Conservation (phyloP, 2,797 vertebrate genomes). For the Rhabdophis nuchalis region DNA sequence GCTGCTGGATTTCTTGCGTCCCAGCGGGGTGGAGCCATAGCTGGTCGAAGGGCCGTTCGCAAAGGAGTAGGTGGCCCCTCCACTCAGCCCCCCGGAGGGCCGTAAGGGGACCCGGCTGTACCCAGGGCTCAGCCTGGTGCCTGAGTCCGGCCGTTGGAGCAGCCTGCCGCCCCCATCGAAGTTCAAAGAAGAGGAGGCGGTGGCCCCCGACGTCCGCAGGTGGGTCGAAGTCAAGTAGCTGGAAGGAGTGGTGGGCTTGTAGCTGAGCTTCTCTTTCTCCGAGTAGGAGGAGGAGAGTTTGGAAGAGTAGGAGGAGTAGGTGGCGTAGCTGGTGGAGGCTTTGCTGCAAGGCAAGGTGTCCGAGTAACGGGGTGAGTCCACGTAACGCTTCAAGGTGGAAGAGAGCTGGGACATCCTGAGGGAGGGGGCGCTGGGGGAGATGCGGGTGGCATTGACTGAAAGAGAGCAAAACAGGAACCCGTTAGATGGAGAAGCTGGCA, state of each 20-base stretch:
- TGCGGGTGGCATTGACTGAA: conserved; percentile 86
- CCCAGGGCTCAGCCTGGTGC: conserved; percentile 76
- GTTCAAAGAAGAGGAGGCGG: conserved; percentile 72
- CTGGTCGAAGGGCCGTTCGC: conserved; percentile 62
- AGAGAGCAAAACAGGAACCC: conserved; percentile 39
- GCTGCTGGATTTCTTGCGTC: conserved; percentile 84
- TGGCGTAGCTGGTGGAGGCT: conserved; percentile 77
- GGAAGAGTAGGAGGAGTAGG: conserved; percentile 83
- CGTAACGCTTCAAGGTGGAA: conserved; percentile 89
- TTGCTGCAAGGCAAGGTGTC: conserved; percentile 84
- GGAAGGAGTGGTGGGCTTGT: conserved; percentile 69
- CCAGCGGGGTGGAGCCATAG: conserved; percentile 74
- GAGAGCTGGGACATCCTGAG: conserved; percentile 92
- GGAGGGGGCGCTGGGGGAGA: conserved; percentile 66
- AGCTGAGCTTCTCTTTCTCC: conserved; percentile 77
- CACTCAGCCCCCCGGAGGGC: conserved; percentile 72
- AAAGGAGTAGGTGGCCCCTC: conserved; percentile 71
- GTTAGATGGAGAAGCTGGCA: background rate
- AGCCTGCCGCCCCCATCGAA: conserved; percentile 74
- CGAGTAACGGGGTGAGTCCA: conserved; percentile 68
- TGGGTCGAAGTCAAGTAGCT: conserved; percentile 75
- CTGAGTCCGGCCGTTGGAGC: conserved; percentile 78
- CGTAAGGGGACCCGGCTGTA: conserved; percentile 74
- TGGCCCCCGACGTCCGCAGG: conserved; percentile 61
- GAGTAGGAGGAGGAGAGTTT: conserved; percentile 75